Conservation (phyloP, 2,113 vertebrate genomes). For the Oplegnathus fasciatus region DNA sequence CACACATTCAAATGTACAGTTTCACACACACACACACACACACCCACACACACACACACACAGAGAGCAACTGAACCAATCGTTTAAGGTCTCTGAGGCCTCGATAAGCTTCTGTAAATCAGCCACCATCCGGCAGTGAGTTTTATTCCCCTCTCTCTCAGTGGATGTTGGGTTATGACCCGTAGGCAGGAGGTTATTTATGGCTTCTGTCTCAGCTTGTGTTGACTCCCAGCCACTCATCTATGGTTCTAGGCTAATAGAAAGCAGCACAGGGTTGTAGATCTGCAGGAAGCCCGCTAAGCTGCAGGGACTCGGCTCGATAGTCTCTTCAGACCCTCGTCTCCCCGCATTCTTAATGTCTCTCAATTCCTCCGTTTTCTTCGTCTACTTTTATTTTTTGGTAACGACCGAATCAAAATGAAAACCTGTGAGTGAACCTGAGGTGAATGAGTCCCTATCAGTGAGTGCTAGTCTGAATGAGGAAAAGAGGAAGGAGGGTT, state of each 20-base stretch:
- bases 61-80: constrained; percentile 60
- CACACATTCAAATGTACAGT: constrained; percentile 38
- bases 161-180: constrained; percentile 79
- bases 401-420: constrained; percentile 57
- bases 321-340: constrained; percentile 27
- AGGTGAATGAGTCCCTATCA: constrained; percentile 51
- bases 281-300: constrained; percentile 56
- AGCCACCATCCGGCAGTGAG: constrained; percentile 70
- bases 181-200: constrained; percentile 79
- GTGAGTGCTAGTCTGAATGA: constrained; percentile 41
- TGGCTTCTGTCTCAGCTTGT: constrained; percentile 77
- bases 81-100: constrained; percentile 73
- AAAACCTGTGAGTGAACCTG: constrained; percentile 44
- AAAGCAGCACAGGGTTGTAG: constrained; percentile 67
- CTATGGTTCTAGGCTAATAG: constrained; percentile 72
- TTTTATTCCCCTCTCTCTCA: constrained; percentile 74
- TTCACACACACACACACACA: constrained; percentile 21
- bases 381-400: constrained; percentile 10
- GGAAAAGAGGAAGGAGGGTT: constrained; percentile 37
- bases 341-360: constrained; percentile 50
- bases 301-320: constrained; percentile 51
- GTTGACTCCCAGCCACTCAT: constrained; percentile 73
- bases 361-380: constrained; percentile 46
- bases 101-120: constrained; percentile 81
- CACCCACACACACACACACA: constrained; percentile 27